Conservation (phyloP, 2,113 vertebrate genomes). For the Atlantisia rogersi region DNA sequence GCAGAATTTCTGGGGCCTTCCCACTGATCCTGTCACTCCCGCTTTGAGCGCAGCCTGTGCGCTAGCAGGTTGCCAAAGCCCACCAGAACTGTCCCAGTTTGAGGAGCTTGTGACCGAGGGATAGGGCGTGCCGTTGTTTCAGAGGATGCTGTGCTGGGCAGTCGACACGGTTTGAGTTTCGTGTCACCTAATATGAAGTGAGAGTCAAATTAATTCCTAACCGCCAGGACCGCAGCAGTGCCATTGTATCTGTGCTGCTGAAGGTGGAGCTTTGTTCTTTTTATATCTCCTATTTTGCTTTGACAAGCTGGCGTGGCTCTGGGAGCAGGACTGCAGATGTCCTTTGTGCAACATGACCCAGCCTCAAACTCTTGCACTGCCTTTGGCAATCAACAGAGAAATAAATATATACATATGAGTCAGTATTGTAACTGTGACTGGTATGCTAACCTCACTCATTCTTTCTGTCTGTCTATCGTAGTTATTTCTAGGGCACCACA, state of each 20-base stretch:
- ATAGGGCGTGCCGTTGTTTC: not conserved
- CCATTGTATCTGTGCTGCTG: not conserved
- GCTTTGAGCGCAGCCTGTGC: not conserved
- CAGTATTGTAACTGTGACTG: slow-evolving; percentile 16
- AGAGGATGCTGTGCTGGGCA: not conserved
- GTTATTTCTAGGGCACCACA: slow-evolving; percentile 55
- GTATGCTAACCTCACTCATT: slow-evolving; percentile 24
- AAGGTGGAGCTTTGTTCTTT: not conserved
- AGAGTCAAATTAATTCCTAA: not conserved
- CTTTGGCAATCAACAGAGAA: slow-evolving; percentile 24
- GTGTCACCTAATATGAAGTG: not conserved
- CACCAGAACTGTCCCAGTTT: not conserved
- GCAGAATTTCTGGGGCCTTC: not conserved
- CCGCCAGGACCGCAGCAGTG: not conserved
- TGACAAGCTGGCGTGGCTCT: not conserved
- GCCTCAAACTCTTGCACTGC: not conserved
- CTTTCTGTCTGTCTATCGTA: slow-evolving; percentile 26
- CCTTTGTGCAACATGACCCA: not conserved
- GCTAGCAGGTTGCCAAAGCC: not conserved
- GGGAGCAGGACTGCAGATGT: not conserved
- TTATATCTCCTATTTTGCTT: not conserved
- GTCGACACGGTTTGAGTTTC: not conserved
- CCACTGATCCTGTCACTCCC: not conserved
- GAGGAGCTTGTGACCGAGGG: not conserved
- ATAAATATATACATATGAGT: slow-evolving; percentile 16